Evolutionary conservation across 2,888 invertebrate species (phyloP), one percentile per base, ranked within the genome.

Genomic region (Protophormia terraenovae): DNA sequence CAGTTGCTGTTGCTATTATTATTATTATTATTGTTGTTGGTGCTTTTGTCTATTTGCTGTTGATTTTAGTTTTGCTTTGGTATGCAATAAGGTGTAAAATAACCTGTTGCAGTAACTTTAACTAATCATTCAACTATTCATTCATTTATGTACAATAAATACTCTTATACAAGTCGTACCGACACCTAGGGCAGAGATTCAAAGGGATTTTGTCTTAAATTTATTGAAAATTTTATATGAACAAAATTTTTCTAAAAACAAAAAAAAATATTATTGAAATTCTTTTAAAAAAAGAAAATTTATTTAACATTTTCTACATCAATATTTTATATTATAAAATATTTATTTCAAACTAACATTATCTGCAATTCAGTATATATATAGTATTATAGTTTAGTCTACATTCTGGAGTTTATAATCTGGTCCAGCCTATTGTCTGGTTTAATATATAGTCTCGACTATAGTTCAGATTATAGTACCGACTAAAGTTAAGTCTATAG

Each of bases 41-140:
- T 55, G 27, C n/a, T n/a, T n/a, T n/a, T n/a, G 24, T 24, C 41
- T 41, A n/a, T 71, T 66, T 16, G 29, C 47, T 67, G 47, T 47
- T 72, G 45, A 55, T 58, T 60, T 75, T 67, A 53, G 35, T 53
- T 64, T 38, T 27, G 16, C 38, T 50, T 62, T 64, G 58, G 60
- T 55, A 38, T 64, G 79, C 55, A 69, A 77, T 80, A 85, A 85
- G 84, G 84, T 85, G 84, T 78, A 85, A 85, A 82, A 78, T 85
- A 85, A 85, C 84, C 84, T 85, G 84, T 85, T 85, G 84, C 84
- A 64, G 55, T 73, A 85, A 78, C 82, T 82, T 82, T 69, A 85
- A 85, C 67, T 85, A 85, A 82, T 82, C 84, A 85, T 78, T 85
- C 81, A 72, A 66, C n/a, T 47, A 85, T 73, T 78, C 67, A 78